Evolutionary conservation across 37 sponge, comb jelly and placozoan species (phyloP), one percentile per base, ranked within the genome.

Genomic region (Dysidea cf. avara): DNA sequence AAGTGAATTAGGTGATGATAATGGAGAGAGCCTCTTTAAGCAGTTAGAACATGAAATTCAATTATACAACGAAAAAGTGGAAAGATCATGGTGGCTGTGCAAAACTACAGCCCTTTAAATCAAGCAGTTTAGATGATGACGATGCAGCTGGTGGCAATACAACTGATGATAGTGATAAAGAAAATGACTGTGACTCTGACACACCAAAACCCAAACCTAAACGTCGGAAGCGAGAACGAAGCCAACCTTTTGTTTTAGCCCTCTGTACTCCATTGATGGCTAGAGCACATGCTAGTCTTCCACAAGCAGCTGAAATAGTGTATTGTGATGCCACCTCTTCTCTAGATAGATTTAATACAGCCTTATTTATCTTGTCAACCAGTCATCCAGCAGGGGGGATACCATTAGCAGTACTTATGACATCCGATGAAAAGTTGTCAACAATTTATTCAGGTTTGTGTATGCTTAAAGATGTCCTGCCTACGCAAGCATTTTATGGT

Each of bases 311-410:
- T 28, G 70, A 69, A 52, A 29, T 69, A 29, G 70, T 69, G 3
- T 69, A 28, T 26, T 29, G 49, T 28, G 70, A 69, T 30, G 7
- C 54, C 26, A 52, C 70, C 11, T 53, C 70, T 16, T 69, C 70
- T 32, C 31, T 69, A 18, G 70, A 69, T 20, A 37, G 52, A 22
- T 66, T 28, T 39, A 66, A 66, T 6, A 66, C 38, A 18, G 20
- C 70, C 5, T 33, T 69, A 28, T 69, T 69, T 69, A 31, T 69
- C 7, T 7, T 69, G 6, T 69, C 70, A 2, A 69, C 70, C 7
- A 50, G 53, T 31, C 12, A 29, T 31, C 54, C 70, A 9, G 54
- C 70, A 53, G 55, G 55, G 2, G 70, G 70, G 13, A 52, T 69
- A 21, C 70, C 70, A 6, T 33, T 69, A 18, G 55, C 54, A 2